These are phyloP conservation scores for Rhinoderma darwinii DNA, from an alignment of 2,113 vertebrate species.

Conservation along the genomic window DNA sequence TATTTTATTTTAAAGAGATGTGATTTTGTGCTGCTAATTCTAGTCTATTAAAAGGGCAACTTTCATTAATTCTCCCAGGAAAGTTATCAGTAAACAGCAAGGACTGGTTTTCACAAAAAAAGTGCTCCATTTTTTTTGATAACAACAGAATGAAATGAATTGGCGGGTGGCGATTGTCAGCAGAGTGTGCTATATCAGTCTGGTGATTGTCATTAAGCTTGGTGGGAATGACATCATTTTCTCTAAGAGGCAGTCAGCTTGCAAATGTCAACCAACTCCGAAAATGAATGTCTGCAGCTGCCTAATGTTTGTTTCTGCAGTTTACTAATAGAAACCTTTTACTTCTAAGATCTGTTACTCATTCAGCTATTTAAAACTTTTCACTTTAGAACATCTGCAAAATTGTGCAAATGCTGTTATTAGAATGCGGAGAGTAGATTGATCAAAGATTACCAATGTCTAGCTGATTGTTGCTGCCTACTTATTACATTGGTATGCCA, in stretches of 20 bases:
- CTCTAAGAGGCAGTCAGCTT: conserved; percentile 54
- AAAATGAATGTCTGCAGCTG: conserved; percentile 58
- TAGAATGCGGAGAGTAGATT: conserved; percentile 52
- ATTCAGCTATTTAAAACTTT: conserved; percentile 52
- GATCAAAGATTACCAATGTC: conserved; percentile 53
- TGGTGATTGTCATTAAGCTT: conserved; percentile 54
- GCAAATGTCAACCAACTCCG: conserved; percentile 55
- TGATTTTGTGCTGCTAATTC: neutral
- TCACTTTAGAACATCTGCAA: conserved; percentile 52
- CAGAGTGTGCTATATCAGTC: conserved; percentile 52
- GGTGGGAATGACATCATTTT: conserved; percentile 57
- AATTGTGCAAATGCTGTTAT: conserved; percentile 51
- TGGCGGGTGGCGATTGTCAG: conserved; percentile 45
- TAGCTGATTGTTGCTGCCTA: conserved; percentile 32
- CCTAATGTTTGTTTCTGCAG: conserved; percentile 55
- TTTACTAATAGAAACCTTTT: conserved; percentile 55
- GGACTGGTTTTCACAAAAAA: conserved; percentile 31
- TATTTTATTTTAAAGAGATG: neutral
- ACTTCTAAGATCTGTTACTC: conserved; percentile 50
- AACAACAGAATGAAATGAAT: conserved; percentile 53
- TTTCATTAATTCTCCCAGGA: conserved; percentile 11
- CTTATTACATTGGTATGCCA: conserved; percentile 35
- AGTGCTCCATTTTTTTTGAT: conserved; percentile 41
- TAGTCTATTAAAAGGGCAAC: neutral
- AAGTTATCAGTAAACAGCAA: conserved; percentile 27